These are phyloP conservation scores for Gobio occitaniae DNA, from an alignment of 2,797 vertebrate species.

Conservation along the genomic window DNA sequence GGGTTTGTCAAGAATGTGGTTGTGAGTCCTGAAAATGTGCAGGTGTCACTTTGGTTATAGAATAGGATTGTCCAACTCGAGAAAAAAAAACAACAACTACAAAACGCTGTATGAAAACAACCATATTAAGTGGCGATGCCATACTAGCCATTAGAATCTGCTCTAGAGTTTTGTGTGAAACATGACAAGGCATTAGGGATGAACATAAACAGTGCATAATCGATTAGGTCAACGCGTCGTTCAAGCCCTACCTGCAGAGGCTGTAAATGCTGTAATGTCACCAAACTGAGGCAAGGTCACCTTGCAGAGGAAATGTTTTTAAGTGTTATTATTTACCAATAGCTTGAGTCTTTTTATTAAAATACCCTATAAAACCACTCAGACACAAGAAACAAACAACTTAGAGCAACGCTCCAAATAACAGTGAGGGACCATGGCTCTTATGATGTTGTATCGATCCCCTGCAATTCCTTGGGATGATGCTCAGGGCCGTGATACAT, in stretches of 20 bases:
- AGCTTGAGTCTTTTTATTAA: conserved; percentile 5
- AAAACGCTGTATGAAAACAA: not conserved
- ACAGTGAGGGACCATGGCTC: conserved; percentile 19
- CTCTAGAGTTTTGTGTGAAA: not conserved
- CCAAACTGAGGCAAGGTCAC: not conserved
- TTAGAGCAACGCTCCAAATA: not conserved
- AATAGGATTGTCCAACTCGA: not conserved
- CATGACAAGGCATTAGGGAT: not conserved
- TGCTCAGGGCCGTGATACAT: conserved; percentile 23
- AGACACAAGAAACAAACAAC: conserved; percentile 20
- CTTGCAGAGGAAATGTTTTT: not conserved
- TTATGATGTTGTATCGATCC: conserved; percentile 59
- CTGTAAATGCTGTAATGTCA: not conserved
- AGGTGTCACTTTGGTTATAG: not conserved
- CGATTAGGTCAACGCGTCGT: too few relatives aligned
- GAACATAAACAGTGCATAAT: not conserved
- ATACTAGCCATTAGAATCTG: not conserved
- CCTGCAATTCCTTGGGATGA: conserved; percentile 30
- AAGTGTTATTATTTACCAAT: conserved; percentile 12
- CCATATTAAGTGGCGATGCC: not conserved
- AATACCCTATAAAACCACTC: conserved; percentile 11
- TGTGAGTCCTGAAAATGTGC: too few relatives aligned
- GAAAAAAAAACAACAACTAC: not conserved
- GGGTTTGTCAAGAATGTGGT: too few relatives aligned
- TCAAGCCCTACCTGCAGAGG: conserved; percentile 37